Conservation (phyloP, 2,888 invertebrate species). For the Volucella inflata region DNA sequence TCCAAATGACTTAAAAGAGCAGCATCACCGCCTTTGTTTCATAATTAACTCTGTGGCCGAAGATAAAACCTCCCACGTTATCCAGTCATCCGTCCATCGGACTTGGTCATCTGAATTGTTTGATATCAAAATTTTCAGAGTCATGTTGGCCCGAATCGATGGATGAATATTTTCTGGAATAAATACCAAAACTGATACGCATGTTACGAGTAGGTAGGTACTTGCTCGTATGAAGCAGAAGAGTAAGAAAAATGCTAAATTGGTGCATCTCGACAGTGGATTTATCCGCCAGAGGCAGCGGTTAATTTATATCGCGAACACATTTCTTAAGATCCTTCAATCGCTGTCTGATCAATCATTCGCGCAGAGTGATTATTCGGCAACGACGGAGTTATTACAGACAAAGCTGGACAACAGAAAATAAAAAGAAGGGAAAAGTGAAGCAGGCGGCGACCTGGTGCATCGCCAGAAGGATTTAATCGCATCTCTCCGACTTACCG, state of each 20-base stretch:
- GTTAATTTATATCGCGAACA: constrained; percentile 74
- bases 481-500: constrained; percentile 37
- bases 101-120: constrained; percentile 1
- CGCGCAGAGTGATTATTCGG: constrained; percentile 74
- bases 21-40: background rate
- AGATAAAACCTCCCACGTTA: constrained; percentile 59
- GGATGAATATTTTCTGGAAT: constrained; percentile 37
- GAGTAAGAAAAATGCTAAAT: constrained; percentile 4
- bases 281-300: constrained; percentile 67
- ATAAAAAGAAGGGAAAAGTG: constrained; percentile 46
- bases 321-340: constrained; percentile 75
- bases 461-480: constrained; percentile 74
- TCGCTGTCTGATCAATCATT: constrained; percentile 76
- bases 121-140: background rate
- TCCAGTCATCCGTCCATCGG: constrained; percentile 4
- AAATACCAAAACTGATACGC: constrained; percentile 24
- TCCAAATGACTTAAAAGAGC: background rate
- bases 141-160: constrained; percentile 39
- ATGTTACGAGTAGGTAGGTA: background rate
- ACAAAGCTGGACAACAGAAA: constrained; percentile 9
- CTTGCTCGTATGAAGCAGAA: background rate
- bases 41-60: constrained; percentile 28
- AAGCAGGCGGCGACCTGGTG: constrained; percentile 55
- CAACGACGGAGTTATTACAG: constrained; percentile 70
- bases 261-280: constrained; percentile 44